These are phyloP conservation scores for Dinoponera quadriceps DNA, from an alignment of 1,140 invertebrate species.

Conservation along the genomic window DNA sequence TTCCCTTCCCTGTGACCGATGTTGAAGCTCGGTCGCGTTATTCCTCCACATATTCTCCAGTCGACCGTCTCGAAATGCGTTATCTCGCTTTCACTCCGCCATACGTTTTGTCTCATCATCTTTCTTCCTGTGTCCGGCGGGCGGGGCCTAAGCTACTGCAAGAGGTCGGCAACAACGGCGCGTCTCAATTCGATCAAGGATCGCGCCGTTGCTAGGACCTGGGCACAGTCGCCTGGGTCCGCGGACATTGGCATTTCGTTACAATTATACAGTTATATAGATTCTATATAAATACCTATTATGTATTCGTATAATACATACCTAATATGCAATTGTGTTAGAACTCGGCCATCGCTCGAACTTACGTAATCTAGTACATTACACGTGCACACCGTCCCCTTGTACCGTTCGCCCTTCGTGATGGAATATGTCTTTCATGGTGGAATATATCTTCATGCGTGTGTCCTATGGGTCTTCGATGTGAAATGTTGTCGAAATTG, in stretches of 20 bases:
- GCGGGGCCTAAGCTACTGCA: conserved; percentile 76
- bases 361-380: conserved; percentile 74
- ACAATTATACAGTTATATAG: conserved; percentile 85
- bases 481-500: conserved; percentile 13
- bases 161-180: conserved; percentile 45
- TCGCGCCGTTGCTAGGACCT: conserved; percentile 1
- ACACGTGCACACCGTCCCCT: conserved; percentile 71
- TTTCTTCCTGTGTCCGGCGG: conserved; percentile 73
- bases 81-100: conserved; percentile 59
- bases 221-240: conserved; percentile 78
- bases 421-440: conserved; percentile 41
- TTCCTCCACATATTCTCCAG: conserved; percentile 35
- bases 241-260: conserved; percentile 84
- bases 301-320: conserved; percentile 85
- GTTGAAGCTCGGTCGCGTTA: conserved; percentile 54
- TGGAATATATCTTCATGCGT: conserved; percentile 32
- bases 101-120: conserved; percentile 59
- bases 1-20: conserved; percentile 60
- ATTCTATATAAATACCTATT: conserved; percentile 86
- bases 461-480: not conserved
- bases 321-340: conserved; percentile 85
- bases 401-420: conserved; percentile 71
- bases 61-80: conserved; percentile 49
- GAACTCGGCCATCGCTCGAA: conserved; percentile 82
- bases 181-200: conserved; percentile 67